Evolutionary conservation across 1,140 invertebrate species (phyloP).

Genomic region (Oppia nitens): DNA sequence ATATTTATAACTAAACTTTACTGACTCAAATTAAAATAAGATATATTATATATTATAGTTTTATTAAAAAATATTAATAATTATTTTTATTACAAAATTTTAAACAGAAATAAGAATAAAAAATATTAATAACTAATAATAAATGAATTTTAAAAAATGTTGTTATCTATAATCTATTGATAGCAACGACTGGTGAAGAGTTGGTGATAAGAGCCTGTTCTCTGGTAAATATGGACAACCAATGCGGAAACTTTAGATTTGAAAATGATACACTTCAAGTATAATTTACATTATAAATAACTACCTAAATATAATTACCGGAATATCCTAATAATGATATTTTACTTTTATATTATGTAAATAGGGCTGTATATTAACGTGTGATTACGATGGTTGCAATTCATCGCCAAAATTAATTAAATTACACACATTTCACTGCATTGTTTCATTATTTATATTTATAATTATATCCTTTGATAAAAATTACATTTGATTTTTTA

Average conservation of each 20-base stretch:
- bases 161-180: slow-evolving; percentile 3
- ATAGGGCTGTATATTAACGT: slow-evolving; percentile 38
- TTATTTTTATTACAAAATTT: too few species aligned
- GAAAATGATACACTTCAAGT: slow-evolving; percentile 30
- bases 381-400: slow-evolving; percentile 37
- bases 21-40: too few species aligned
- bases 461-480: too few species aligned
- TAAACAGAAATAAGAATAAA: too few species aligned
- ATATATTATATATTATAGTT: too few species aligned
- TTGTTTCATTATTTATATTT: too few species aligned
- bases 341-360: slow-evolving; percentile 1
- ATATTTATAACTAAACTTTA: too few species aligned
- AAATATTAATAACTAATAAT: too few species aligned
- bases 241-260: slow-evolving; percentile 35
- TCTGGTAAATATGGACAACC: slow-evolving; percentile 39
- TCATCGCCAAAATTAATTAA: slow-evolving; percentile 12
- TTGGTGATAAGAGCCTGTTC: slow-evolving; percentile 37
- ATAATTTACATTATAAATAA: slow-evolving; percentile 4
- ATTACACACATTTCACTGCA: not conserved
- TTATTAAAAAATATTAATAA: too few species aligned
- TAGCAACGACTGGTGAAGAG: slow-evolving; percentile 26
- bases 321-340: not conserved
- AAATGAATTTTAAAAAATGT: too few species aligned
- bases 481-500: too few species aligned
- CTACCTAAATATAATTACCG: not conserved